These are phyloP conservation scores for Drosophila colorata DNA, from an alignment of 2,888 invertebrate species.

Conservation along the genomic window DNA sequence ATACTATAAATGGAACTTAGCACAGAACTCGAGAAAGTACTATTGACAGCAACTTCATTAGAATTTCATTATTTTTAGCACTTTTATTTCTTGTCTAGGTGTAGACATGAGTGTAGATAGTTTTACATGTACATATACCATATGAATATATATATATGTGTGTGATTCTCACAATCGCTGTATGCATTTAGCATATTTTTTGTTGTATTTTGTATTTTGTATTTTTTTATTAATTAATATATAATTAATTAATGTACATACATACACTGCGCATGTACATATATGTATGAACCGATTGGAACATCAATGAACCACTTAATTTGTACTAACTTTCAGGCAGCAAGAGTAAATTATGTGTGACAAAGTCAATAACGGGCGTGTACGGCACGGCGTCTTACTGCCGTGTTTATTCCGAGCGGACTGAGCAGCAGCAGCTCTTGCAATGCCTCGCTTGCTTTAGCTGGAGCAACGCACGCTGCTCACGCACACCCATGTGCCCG, in stretches of 20 bases:
- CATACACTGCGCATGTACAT: not conserved
- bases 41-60: conserved; percentile 30
- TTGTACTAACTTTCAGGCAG: conserved; percentile 48
- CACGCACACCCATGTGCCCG: conserved; percentile 35
- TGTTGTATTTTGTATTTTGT: not conserved
- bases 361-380: conserved; percentile 57
- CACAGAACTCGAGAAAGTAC: conserved; percentile 9
- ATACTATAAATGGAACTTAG: conserved; percentile 1
- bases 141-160: not conserved
- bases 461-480: conserved; percentile 62
- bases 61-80: conserved; percentile 49
- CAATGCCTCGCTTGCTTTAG: conserved; percentile 64
- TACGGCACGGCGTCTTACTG: conserved; percentile 54
- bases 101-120: conserved; percentile 10
- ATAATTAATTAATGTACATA: not conserved
- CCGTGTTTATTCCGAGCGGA: conserved; percentile 62
- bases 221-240: not conserved
- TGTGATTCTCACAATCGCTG: conserved; percentile 2
- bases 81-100: conserved; percentile 29
- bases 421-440: conserved; percentile 63
- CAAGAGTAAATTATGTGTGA: conserved; percentile 51
- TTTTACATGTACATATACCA: not conserved
- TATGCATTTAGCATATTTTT: not conserved
- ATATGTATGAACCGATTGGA: not conserved
- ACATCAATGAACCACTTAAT: conserved; percentile 40